Evolutionary conservation across 2,797 vertebrate genomes (phyloP).

Genomic region (Etheostoma perlongum): DNA sequence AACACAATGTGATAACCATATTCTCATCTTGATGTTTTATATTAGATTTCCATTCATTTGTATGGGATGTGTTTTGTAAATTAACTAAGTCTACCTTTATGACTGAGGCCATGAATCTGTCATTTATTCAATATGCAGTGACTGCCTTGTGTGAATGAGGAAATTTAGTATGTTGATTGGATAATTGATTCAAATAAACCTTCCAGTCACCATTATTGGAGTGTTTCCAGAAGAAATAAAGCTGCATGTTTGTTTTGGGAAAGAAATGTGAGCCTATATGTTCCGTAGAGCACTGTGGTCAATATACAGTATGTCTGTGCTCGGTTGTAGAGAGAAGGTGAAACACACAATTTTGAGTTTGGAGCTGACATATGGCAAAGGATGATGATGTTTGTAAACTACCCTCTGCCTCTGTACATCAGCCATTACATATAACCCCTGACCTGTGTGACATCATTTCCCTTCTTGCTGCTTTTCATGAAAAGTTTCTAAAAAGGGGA

Average conservation of each 20-base stretch:
- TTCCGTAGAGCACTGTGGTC: constrained; percentile 1
- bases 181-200: background rate
- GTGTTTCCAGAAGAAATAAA: background rate
- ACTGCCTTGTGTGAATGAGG: background rate
- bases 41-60: background rate
- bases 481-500: background rate
- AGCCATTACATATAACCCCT: too few species aligned
- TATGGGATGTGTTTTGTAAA: background rate
- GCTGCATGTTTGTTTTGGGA: background rate
- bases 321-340: constrained; percentile 1
- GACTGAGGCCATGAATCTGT: background rate
- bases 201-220: background rate
- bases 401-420: background rate
- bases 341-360: constrained; percentile 20
- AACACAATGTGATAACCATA: background rate
- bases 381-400: background rate
- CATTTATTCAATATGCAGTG: background rate
- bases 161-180: background rate
- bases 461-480: background rate
- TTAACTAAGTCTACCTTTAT: background rate
- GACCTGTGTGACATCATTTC: background rate
- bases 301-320: background rate
- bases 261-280: background rate
- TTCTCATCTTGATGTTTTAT: background rate
- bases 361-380: constrained; percentile 22